Percentiles rank a stretch among this genome's conserved stretches.
These are phyloP conservation scores for Percopsis transmontana DNA, from an alignment of 2,113 vertebrate species.

Conservation along the genomic window DNA sequence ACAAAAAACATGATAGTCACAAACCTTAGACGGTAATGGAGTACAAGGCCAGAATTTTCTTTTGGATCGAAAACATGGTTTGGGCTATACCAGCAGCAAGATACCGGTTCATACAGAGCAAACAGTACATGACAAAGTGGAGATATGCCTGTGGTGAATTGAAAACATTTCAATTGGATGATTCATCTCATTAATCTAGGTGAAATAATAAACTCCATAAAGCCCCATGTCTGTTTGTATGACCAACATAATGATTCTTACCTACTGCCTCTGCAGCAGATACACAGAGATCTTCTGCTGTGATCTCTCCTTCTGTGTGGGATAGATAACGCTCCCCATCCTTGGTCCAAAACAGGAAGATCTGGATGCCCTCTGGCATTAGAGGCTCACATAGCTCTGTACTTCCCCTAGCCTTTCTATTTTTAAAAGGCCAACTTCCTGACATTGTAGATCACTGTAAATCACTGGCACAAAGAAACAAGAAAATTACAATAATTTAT, in stretches of 20 bases:
- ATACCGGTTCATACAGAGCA: slow-evolving; percentile 81
- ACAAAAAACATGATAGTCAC: slow-evolving; percentile 12
- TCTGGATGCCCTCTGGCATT: slow-evolving; percentile 67
- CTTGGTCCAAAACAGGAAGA: slow-evolving; percentile 84
- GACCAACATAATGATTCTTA: slow-evolving; percentile 33
- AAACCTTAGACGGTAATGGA: slow-evolving; percentile 90
- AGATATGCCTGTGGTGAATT: slow-evolving; percentile 79
- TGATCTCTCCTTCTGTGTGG: slow-evolving; percentile 69
- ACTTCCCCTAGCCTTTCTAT: slow-evolving; percentile 9
- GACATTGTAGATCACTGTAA: slow-evolving; percentile 47
- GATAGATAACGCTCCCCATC: slow-evolving; percentile 72
- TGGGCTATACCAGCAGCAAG: slow-evolving; percentile 86
- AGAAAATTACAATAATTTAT: too few species aligned
- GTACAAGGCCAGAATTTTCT: slow-evolving; percentile 54
- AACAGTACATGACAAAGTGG: slow-evolving; percentile 88
- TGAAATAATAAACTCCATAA: not conserved
- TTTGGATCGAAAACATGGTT: slow-evolving; percentile 80
- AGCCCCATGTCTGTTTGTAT: not conserved
- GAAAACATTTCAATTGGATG: too few species aligned
- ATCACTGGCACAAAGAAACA: too few species aligned
- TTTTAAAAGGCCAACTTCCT: slow-evolving; percentile 35
- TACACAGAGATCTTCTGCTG: slow-evolving; percentile 85
- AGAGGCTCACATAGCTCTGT: slow-evolving; percentile 41
- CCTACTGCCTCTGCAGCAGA: slow-evolving; percentile 80
- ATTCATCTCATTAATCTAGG: not conserved